Conservation (phyloP, 2,888 invertebrate genomes). For the Cantharis rustica region DNA sequence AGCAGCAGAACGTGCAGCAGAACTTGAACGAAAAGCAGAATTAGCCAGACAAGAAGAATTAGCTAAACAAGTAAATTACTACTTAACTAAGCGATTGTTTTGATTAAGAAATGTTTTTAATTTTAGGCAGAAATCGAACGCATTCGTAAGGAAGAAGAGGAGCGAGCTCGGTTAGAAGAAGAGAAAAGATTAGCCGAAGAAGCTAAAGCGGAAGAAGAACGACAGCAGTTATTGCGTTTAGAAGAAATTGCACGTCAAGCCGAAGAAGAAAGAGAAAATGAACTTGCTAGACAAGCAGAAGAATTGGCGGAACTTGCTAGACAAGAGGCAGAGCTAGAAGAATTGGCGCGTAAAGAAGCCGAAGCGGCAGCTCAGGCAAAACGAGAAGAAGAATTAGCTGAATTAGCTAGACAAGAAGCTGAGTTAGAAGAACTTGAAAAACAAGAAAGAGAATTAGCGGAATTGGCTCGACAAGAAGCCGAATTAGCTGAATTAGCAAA, state of each 20-base stretch:
- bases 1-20: slow-evolving; percentile 57
- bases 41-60: slow-evolving; percentile 49
- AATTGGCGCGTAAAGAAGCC: slow-evolving; percentile 60
- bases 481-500: slow-evolving; percentile 62
- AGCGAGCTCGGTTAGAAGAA: slow-evolving; percentile 59
- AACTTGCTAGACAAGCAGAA: slow-evolving; percentile 67
- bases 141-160: slow-evolving; percentile 60
- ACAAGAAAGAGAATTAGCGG: slow-evolving; percentile 63
- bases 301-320: slow-evolving; percentile 55
- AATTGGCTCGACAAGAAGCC: slow-evolving; percentile 59
- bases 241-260: slow-evolving; percentile 67
- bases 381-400: slow-evolving; percentile 63
- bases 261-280: slow-evolving; percentile 68
- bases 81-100: background rate
- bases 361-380: slow-evolving; percentile 58
- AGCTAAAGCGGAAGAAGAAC: slow-evolving; percentile 53
- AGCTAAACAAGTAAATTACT: slow-evolving; percentile 49
- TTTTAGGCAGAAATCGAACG: slow-evolving; percentile 58
- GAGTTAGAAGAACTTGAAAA: slow-evolving; percentile 63
- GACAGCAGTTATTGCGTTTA: slow-evolving; percentile 59
- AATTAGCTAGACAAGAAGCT: slow-evolving; percentile 60
- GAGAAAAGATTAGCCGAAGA: slow-evolving; percentile 55
- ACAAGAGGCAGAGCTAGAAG: slow-evolving; percentile 71
- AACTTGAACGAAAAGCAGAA: slow-evolving; percentile 53
- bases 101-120: background rate